Conservation (phyloP, 2,797 vertebrate species). For the Leptodactylus fallax region DNA sequence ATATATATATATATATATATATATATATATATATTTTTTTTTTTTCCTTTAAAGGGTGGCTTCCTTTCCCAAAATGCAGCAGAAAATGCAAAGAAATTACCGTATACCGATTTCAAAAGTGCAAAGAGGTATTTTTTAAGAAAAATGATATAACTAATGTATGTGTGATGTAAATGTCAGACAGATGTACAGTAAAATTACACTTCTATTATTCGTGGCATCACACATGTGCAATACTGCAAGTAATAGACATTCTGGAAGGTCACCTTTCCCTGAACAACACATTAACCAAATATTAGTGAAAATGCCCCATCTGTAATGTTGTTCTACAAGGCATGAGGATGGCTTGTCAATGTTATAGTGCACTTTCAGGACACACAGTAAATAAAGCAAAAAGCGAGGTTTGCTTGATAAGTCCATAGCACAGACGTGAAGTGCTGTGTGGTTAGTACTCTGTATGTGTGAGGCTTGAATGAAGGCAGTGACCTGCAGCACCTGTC, state of each 20-base stretch:
- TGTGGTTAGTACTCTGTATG: neutral
- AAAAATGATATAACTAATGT: too few species aligned
- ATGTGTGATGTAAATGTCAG: too few species aligned
- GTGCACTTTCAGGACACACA: slow-evolving; percentile 9
- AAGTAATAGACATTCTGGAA: slow-evolving; percentile 11
- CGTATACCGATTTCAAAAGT: too few species aligned
- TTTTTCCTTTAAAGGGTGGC: too few species aligned
- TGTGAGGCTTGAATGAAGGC: slow-evolving; percentile 16
- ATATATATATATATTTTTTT: too few species aligned
- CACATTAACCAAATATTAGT: slow-evolving; percentile 11
- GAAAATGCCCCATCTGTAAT: neutral
- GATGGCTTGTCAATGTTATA: slow-evolving; percentile 17
- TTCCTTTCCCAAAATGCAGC: too few species aligned
- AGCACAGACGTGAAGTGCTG: slow-evolving; percentile 22
- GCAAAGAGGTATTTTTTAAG: too few species aligned
- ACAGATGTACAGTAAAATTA: neutral
- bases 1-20: too few species aligned
- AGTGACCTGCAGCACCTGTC: slow-evolving; percentile 21
- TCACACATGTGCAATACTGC: neutral
- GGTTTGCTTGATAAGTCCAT: neutral
- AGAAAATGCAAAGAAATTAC: too few species aligned
- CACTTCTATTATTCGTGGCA: too few species aligned
- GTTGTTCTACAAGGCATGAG: neutral
- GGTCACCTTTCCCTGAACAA: slow-evolving; percentile 3
- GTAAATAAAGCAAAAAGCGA: slow-evolving; percentile 28